Evolutionary conservation across 2,797 vertebrate genomes (phyloP).

Genomic region (Crypturellus tataupa): DNA sequence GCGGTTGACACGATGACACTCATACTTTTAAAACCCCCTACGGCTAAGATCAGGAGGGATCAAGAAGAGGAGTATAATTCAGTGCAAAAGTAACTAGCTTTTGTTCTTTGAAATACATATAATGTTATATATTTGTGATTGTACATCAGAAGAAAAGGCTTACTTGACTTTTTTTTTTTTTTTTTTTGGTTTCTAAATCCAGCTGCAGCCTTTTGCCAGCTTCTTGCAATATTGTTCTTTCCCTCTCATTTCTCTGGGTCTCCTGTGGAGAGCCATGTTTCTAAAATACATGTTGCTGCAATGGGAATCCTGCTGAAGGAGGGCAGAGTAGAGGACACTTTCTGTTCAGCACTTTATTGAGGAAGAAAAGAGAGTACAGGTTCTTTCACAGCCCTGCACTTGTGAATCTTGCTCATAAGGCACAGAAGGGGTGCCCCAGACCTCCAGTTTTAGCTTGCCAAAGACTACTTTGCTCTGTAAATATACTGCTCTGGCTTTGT

Average conservation of each 20-base stretch:
- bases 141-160: slow-evolving; percentile 29
- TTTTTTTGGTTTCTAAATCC: background rate
- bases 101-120: slow-evolving; percentile 34
- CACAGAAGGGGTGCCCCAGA: background rate
- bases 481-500: background rate
- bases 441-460: background rate
- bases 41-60: background rate
- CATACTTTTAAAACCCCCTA: slow-evolving; percentile 20
- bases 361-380: background rate
- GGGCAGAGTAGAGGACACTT: background rate
- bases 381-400: background rate
- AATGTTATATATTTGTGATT: slow-evolving; percentile 22
- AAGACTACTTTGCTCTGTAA: background rate
- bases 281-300: slow-evolving; percentile 20
- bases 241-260: slow-evolving; percentile 13
- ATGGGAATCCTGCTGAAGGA: background rate
- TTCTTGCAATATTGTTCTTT: slow-evolving; percentile 7
- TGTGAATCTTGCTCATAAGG: background rate
- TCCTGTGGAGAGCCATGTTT: slow-evolving; percentile 35
- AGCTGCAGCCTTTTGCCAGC: slow-evolving; percentile 37
- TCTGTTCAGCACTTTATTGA: background rate
- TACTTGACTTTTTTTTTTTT: slow-evolving; percentile 47
- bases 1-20: slow-evolving; percentile 6
- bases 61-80: background rate
- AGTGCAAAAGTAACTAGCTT: slow-evolving; percentile 17